Percentiles rank a stretch among this genome's conserved stretches.
Evolutionary conservation across 2,797 vertebrate species (phyloP).

Genomic region (Sebastes steindachneri): DNA sequence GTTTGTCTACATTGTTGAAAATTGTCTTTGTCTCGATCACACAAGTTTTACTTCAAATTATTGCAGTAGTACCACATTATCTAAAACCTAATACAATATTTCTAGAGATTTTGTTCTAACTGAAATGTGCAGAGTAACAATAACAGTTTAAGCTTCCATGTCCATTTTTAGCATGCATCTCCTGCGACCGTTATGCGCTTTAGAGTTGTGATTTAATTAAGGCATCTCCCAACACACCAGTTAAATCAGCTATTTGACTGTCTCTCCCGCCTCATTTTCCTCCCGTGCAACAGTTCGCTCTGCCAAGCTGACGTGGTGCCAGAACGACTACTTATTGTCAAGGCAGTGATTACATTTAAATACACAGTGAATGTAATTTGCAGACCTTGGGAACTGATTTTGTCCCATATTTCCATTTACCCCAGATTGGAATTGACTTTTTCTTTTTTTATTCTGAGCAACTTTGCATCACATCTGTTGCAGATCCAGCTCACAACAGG

Average conservation of each 20-base stretch:
- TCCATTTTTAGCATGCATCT: background rate
- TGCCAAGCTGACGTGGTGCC: slow-evolving; percentile 12
- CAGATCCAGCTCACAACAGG: background rate
- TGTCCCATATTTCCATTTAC: background rate
- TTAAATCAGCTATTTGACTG: background rate
- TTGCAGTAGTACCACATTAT: background rate
- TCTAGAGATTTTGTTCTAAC: background rate
- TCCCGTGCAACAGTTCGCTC: background rate
- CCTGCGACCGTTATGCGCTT: background rate
- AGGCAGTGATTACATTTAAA: slow-evolving; percentile 24
- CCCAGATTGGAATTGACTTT: background rate
- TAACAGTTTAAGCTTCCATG: background rate
- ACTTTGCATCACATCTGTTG: background rate
- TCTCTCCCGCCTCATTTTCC: background rate
- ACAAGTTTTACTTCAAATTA: background rate
- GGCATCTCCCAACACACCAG: background rate
- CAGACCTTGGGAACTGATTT: background rate
- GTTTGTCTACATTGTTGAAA: background rate
- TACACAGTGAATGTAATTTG: background rate
- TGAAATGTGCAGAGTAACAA: background rate
- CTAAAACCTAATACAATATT: background rate
- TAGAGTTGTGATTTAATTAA: slow-evolving; percentile 21
- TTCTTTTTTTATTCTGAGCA: background rate
- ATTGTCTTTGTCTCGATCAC: background rate
- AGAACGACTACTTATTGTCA: background rate